Percentiles rank a stretch among this genome's conserved stretches.
These are phyloP conservation scores for Sprattus sprattus DNA, from an alignment of 2,113 vertebrate genomes.

Conservation along the genomic window DNA sequence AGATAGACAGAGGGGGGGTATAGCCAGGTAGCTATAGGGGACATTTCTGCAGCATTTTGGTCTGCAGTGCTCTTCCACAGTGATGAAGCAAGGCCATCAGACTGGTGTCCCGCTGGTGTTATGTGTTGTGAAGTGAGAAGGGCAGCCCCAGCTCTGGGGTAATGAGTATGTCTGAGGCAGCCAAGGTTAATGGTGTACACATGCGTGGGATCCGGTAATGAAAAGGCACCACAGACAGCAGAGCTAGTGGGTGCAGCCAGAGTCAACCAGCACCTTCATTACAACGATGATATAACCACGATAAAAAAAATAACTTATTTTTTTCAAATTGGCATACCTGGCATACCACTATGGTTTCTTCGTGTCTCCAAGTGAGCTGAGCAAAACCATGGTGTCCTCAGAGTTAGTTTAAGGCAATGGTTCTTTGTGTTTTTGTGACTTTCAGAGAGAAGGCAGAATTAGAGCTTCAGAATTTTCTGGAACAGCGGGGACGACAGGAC, in stretches of 20 bases:
- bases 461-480: conserved; percentile 76
- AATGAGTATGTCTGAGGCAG: conserved; percentile 68
- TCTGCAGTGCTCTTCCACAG: neutral
- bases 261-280: conserved; percentile 49
- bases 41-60: neutral
- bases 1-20: neutral
- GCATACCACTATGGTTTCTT: neutral
- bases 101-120: conserved; percentile 46
- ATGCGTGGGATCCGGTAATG: conserved; percentile 62
- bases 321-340: neutral
- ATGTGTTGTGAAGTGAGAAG: conserved; percentile 68
- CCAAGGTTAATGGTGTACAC: conserved; percentile 76
- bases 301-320: neutral
- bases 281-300: conserved; percentile 26
- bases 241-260: conserved; percentile 32
- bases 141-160: conserved; percentile 63
- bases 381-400: neutral
- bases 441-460: conserved; percentile 79
- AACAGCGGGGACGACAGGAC: conserved; percentile 58
- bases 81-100: neutral
- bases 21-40: neutral
- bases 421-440: conserved; percentile 23
- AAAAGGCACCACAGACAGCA: conserved; percentile 37
- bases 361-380: conserved; percentile 13
- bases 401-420: neutral